Evolutionary conservation across 2,113 vertebrate species (phyloP).

Genomic region (Hypomesus transpacificus): DNA sequence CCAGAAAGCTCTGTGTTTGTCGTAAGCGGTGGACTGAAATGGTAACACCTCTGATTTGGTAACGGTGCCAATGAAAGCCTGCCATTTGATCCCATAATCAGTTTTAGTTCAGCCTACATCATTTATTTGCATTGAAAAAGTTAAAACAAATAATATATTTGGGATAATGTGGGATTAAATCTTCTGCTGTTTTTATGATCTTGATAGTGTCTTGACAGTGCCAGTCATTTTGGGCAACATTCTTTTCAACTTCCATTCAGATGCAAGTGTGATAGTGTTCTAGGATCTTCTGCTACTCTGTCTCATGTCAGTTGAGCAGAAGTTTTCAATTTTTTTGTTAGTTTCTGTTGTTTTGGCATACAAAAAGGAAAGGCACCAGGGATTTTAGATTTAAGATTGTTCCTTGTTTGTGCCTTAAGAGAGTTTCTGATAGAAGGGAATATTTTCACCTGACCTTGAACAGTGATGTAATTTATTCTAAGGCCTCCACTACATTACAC

Average conservation of each 20-base stretch:
- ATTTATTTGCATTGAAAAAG: slow-evolving; percentile 42
- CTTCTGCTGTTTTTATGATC: too few species aligned
- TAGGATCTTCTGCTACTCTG: too few species aligned
- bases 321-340: slow-evolving; percentile 9
- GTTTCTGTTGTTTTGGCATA: slow-evolving; percentile 15
- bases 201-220: too few species aligned
- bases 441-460: slow-evolving; percentile 50
- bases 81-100: slow-evolving; percentile 48
- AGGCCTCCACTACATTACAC: slow-evolving; percentile 26
- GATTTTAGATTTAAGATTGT: slow-evolving; percentile 33
- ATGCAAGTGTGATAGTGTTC: too few species aligned
- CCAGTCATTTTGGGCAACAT: too few species aligned
- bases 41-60: slow-evolving; percentile 46
- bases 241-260: too few species aligned
- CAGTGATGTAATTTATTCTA: slow-evolving; percentile 52
- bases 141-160: too few species aligned
- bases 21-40: slow-evolving; percentile 46
- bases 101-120: slow-evolving; percentile 51
- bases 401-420: slow-evolving; percentile 34
- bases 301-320: too few species aligned
- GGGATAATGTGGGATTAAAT: too few species aligned
- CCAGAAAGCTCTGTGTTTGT: slow-evolving; percentile 50
- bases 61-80: slow-evolving; percentile 20
- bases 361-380: slow-evolving; percentile 6
- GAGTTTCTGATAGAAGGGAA: slow-evolving; percentile 34